Base-by-base conservation (phyloP, 2,888 invertebrate species). In the Dynastes hyllus region DNA sequence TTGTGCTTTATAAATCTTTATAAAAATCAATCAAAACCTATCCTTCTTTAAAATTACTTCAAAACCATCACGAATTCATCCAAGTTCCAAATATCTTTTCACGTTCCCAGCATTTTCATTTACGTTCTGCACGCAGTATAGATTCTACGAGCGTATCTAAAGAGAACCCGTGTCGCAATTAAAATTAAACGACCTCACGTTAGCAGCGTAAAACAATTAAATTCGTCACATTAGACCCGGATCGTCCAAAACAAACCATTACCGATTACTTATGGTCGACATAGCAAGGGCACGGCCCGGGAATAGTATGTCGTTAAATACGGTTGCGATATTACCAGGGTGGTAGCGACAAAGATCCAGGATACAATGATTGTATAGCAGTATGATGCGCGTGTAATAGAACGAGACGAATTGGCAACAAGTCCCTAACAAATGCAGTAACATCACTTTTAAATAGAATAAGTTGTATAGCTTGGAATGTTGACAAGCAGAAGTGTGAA, bases 261-360 rank as follows among this genome's bases (percentile, higher is more conserved):
- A 84, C 73, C 61, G 86, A 86, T 86, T 86, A 83, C 83, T 63
- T 80, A 84, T 84, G 85, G 83, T 80, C 81, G 79, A 79, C 82
- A 83, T 85, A 32, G 29, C 63, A 27, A 50, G 27, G 27, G 69
- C 32, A 5, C 2, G 45, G 16, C 8, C 45, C 40, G 22, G 4
- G 40, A 22, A 67, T 67, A 45, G 66, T 63, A 29, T 13, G 16
- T 40, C 37, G 55, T 22, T 58, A 58, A 58, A 58, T 58, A 58
- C 55, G 22, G 55, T 8, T 11, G 45, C 45, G 45, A 45, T 8
- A 45, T 45, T 45, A 2, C 45, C 45, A 45, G 55, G 0, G 22
- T 22, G 22, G 22, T 58, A 16, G 16, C 22, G 22, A 9, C 8
- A 22, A 5, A 58, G 22, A 13, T 0, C 27, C 2, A 22, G 9